Percentiles rank a stretch among this genome's conserved stretches.
These are phyloP conservation scores for Drymodes brunneopygia DNA, from an alignment of 2,113 vertebrate species.

Conservation along the genomic window DNA sequence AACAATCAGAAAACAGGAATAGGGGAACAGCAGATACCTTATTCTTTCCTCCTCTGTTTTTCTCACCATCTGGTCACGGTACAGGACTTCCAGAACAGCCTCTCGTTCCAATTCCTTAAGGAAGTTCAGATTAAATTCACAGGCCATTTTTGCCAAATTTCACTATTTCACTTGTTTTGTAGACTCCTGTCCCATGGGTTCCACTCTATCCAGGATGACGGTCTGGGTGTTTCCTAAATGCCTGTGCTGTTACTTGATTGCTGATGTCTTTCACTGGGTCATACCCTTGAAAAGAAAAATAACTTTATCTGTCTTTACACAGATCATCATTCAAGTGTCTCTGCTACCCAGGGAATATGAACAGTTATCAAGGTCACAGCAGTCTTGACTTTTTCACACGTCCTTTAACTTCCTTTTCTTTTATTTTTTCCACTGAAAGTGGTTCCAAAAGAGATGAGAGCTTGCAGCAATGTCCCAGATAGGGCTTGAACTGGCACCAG, in stretches of 20 bases:
- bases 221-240: background rate
- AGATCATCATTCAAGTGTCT: background rate
- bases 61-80: constrained; percentile 81
- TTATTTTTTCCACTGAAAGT: background rate
- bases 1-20: background rate
- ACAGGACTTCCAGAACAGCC: constrained; percentile 84
- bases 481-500: background rate
- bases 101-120: constrained; percentile 81
- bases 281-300: background rate
- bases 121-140: constrained; percentile 74
- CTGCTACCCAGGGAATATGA: background rate
- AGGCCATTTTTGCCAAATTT: constrained; percentile 47
- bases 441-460: constrained; percentile 14
- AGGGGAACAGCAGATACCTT: constrained; percentile 66
- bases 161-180: background rate
- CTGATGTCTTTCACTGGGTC: background rate
- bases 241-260: background rate
- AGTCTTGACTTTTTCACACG: background rate
- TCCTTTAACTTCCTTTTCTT: background rate
- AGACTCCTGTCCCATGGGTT: background rate
- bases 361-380: background rate
- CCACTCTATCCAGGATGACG: background rate
- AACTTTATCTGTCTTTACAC: background rate
- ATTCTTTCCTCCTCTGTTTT: constrained; percentile 82
- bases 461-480: background rate